Evolutionary conservation across 2,113 vertebrate genomes (phyloP).

Genomic region (Chaetorhynchus papuensis): DNA sequence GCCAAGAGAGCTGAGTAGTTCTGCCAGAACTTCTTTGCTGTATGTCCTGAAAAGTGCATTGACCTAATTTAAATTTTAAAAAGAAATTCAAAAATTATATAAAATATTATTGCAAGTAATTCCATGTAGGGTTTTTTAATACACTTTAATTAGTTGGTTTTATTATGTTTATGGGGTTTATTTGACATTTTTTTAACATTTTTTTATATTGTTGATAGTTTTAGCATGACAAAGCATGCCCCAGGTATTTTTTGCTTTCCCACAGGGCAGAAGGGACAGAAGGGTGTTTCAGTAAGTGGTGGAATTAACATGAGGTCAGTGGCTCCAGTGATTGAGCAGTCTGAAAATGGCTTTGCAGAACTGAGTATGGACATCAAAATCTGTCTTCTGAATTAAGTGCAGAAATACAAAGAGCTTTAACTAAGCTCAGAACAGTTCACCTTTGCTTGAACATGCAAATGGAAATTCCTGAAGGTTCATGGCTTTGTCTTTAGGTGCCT

Average conservation of each 20-base stretch:
- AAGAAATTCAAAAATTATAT: not conserved
- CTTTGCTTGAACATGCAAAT: not conserved
- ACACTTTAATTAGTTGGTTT: not conserved
- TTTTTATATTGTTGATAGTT: not conserved
- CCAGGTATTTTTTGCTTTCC: not conserved
- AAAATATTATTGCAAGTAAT: not conserved
- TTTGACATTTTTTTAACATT: not conserved
- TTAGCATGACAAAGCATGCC: not conserved
- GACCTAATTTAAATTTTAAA: not conserved
- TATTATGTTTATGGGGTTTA: not conserved
- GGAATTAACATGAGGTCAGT: not conserved
- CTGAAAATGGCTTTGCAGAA: not conserved
- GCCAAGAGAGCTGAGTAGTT: not conserved
- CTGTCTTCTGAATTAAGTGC: not conserved
- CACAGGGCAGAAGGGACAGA: not conserved
- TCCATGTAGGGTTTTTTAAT: fast-evolving
- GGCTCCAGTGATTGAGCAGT: not conserved
- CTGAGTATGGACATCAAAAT: not conserved
- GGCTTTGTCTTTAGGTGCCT: not conserved
- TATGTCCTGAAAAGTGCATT: not conserved
- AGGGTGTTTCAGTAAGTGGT: not conserved
- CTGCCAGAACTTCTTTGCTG: not conserved
- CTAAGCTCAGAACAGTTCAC: not conserved
- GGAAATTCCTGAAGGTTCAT: not conserved
- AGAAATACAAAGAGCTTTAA: not conserved